phyloP scores from a whole-genome alignment of 1,140 invertebrate genomes.

The Danaus melanippus region DNA sequence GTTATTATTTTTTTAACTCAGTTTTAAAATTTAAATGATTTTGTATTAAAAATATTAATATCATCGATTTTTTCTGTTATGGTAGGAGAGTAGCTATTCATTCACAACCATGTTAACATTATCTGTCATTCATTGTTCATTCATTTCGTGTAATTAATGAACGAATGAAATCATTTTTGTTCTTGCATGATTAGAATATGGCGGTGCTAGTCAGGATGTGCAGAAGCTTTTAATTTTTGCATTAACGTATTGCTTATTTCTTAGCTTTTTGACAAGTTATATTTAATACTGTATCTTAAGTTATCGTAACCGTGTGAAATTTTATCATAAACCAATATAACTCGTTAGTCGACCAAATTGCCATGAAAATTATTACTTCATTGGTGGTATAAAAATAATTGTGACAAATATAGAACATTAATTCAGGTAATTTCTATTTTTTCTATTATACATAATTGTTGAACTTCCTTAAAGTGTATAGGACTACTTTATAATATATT shows the following conservation, averaged over 20 bases:
- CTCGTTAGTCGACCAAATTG: constrained; percentile 35
- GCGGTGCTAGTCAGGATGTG: constrained; percentile 68
- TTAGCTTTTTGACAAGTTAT: constrained; percentile 20
- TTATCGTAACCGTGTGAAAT: constrained; percentile 19
- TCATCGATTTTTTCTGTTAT: no score
- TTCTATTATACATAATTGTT: constrained; percentile 22
- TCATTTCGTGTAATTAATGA: constrained; percentile 16
- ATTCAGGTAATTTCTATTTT: constrained; percentile 60
- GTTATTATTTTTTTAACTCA: no score
- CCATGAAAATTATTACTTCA: constrained; percentile 69
- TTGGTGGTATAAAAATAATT: constrained; percentile 71
- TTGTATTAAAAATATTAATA: no score
- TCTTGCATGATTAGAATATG: constrained; percentile 58
- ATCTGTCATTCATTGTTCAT: constrained; percentile 4
- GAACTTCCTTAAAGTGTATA: constrained; percentile 4
- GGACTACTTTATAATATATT: constrained; percentile 13
- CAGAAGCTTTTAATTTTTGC: constrained; percentile 62
- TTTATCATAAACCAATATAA: constrained; percentile 22
- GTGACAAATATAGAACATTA: constrained; percentile 66
- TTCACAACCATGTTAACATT: no score
- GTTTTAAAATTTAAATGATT: no score
- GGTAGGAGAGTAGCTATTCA: no score
- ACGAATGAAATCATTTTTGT: constrained; percentile 26
- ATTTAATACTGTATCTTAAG: constrained; percentile 11
- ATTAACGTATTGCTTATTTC: constrained; percentile 43